Evolutionary conservation across 2,797 vertebrate genomes (phyloP), one percentile per base, ranked within the genome.

Genomic region (Lindbergichthys nudifrons): DNA sequence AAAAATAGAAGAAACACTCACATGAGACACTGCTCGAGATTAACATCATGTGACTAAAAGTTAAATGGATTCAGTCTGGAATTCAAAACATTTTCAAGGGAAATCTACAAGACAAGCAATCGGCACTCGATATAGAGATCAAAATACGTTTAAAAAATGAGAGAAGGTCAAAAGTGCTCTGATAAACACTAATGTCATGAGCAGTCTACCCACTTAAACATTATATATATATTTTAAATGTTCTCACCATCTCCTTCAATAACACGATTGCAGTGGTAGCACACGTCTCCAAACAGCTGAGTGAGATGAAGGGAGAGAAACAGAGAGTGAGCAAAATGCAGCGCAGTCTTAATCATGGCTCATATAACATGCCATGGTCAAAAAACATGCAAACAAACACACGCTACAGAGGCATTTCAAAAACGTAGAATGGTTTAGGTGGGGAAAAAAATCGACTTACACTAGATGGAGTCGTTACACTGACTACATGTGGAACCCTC

Each of bases 181-280:
- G 10, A 41, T 61, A 3, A 21, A 9, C 1, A 57, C 11, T 10
- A 12, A 65, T 10, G 15, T 60, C 2, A 45, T 11, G 5, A n/a
- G 23, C 11, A 13, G 23, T 47, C 19, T 11, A 46, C 58, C 30
- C 11, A 50, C 26, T 26, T 6, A 45, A 69, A 66, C 26, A 26
- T 26, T 26, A 14, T 8, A 26, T 26, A 14, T 8, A 26, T 45
- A 64, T 53, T 26, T 62, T 12, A 30, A 39, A 14, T 3, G 75
- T 84, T 65, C 96, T 96, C 82, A 99, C 97, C 98, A 63, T 99
- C 97, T 87, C 98, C 97, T 94, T 99, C 98, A 86, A 98, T 99
- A 14, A 98, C 98, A 82, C 95, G 97, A 70, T 98, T 99, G 94
- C 98, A 98, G 86, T 98, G 97, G 94, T 98, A 98, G 88, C 97